These are phyloP conservation scores for Merluccius polli DNA, from an alignment of 2,797 vertebrate genomes.

Conservation along the genomic window DNA sequence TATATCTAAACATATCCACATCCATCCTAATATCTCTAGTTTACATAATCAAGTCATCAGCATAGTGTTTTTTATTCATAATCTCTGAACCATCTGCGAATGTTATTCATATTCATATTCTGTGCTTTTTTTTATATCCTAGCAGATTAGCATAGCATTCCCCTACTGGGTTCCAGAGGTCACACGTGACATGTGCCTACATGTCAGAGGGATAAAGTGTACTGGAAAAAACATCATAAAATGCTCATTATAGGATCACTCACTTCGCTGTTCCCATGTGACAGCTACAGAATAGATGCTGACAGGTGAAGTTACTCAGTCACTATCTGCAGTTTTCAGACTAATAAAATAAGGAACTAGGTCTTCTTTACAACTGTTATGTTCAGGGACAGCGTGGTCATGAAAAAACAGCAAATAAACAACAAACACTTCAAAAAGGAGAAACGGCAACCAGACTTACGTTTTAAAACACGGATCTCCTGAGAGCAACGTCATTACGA, in stretches of 20 bases:
- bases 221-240: slow-evolving; percentile 2
- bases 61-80: not conserved
- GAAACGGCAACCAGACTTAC: slow-evolving; percentile 72
- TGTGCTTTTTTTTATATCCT: too few species aligned
- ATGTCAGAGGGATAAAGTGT: slow-evolving; percentile 9
- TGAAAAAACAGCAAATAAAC: not conserved
- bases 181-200: too few species aligned
- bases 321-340: slow-evolving; percentile 1
- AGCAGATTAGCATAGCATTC: not conserved
- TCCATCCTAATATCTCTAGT: too few species aligned
- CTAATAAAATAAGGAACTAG: not conserved
- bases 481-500: slow-evolving; percentile 92
- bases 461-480: slow-evolving; percentile 98
- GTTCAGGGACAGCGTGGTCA: not conserved
- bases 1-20: not conserved
- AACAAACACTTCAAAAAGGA: not conserved
- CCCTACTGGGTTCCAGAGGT: too few species aligned
- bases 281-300: not conserved
- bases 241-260: not conserved
- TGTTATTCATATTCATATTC: too few species aligned
- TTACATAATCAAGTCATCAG: not conserved
- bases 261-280: not conserved
- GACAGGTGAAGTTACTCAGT: not conserved
- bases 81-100: not conserved
- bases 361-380: not conserved